These are phyloP conservation scores for Mythimna albipuncta DNA, from an alignment of 2,888 invertebrate genomes.

Conservation along the genomic window DNA sequence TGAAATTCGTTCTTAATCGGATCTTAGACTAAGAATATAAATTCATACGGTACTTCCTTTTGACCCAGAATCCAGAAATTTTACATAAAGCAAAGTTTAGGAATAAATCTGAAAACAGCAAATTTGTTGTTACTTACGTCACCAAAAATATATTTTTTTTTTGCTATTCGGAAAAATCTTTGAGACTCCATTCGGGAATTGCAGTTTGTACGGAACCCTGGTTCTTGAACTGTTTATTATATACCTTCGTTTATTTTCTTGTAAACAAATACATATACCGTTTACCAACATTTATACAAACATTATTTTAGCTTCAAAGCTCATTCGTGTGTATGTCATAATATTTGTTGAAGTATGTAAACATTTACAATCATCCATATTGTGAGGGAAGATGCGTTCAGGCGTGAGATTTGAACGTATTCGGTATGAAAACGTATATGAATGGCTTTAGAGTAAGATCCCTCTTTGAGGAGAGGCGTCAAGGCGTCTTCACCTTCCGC, in stretches of 20 bases:
- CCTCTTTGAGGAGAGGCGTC: too few relatives aligned
- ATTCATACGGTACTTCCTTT: too few relatives aligned
- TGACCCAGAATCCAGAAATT: too few relatives aligned
- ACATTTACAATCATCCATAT: conserved; percentile 20
- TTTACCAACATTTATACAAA: conserved; percentile 24
- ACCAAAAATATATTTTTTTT: too few relatives aligned
- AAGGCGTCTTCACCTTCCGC: too few relatives aligned
- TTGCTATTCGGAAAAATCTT: too few relatives aligned
- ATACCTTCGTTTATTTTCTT: neutral
- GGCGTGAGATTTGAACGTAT: conserved; percentile 7
- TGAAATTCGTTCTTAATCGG: too few relatives aligned
- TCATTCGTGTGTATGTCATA: conserved; percentile 10
- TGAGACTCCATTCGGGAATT: neutral
- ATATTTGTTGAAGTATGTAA: conserved; percentile 32
- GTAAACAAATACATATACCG: neutral
- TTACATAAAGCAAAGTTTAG: too few relatives aligned
- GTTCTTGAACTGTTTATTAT: neutral
- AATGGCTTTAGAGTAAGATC: neutral
- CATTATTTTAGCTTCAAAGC: conserved; percentile 17
- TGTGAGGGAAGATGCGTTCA: neutral
- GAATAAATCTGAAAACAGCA: too few relatives aligned
- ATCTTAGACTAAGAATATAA: too few relatives aligned
- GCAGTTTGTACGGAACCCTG: neutral
- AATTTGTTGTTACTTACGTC: too few relatives aligned
- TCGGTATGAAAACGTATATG: neutral